Base-by-base conservation (phyloP, 2,888 invertebrate species). In the Stegophylla sp. region DNA sequence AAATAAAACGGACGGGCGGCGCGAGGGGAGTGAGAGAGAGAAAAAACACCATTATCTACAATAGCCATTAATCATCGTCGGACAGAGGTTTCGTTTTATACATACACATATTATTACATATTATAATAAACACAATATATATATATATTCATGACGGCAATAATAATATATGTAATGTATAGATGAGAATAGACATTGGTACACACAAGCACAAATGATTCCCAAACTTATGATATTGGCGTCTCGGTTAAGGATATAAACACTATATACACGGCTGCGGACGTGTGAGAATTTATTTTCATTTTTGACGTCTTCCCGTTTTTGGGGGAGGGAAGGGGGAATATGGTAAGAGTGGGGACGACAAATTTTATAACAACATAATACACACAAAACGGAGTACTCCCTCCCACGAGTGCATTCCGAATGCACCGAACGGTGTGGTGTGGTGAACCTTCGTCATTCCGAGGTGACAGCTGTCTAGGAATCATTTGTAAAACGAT, bases 401-500 rank as follows among this genome's bases (percentile, higher is more conserved):
- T 20, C 45, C 26, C 63, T n/a, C 13, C 17, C 73, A 1, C 2
- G 53, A n/a, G n/a, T 41, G 26, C 74, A 63, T 63, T 34, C 34
- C 51, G 74, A 75, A 63, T 63, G 74, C 34, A 41, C 26, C 26
- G 20, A n/a, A 26, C 12, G 59, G 43, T 59, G 56, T 26, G 61
- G 7, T 26, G 34, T 63, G 45, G 64, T 45, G 34, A 51, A 79
- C 79, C 79, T 79, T 63, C 69, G 79, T 79, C 79, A 79, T 79
- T 69, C 79, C 71, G 79, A 79, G 79, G 79, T 79, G 79, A 79
- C 79, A 79, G 79, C 79, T 71, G 79, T 79, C 79, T 71, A 71
- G 79, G 79, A 79, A 79, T 79, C 79, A 79, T 79, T 79, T 79
- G 79, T 79, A 79, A 79, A 79, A 79, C 69, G 79, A 34, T 76